phyloP scores from a whole-genome alignment of 2,113 vertebrate genomes.

The Megaceryle maxima region DNA sequence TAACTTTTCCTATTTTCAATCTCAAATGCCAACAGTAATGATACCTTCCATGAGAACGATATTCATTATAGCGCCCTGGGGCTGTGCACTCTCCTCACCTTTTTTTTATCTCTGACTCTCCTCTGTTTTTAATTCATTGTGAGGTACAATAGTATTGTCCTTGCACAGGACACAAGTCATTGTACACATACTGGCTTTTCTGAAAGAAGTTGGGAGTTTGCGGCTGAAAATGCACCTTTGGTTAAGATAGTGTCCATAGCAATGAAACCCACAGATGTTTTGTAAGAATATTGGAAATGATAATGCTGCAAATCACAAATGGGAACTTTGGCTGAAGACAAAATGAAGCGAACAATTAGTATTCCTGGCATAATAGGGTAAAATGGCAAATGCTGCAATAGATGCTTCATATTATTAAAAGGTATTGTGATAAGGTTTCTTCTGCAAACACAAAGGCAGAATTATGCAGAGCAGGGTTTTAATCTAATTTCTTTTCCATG shows the following conservation, averaged over 20 bases:
- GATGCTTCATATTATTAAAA: constrained; percentile 53
- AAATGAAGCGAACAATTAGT: constrained; percentile 14
- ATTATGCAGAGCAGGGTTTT: constrained; percentile 49
- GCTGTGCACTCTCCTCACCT: background rate
- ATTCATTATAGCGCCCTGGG: constrained; percentile 5
- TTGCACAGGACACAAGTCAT: background rate
- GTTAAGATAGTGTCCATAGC: background rate
- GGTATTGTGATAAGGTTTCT: constrained; percentile 33
- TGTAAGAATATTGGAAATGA: background rate
- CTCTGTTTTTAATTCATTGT: background rate
- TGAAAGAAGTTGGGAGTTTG: background rate
- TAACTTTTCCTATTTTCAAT: constrained; percentile 25
- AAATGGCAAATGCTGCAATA: constrained; percentile 19
- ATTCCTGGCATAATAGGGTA: constrained; percentile 32
- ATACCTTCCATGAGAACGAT: background rate
- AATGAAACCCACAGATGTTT: background rate
- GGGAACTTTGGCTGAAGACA: constrained; percentile 31
- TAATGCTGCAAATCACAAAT: background rate
- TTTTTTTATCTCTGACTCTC: constrained; percentile 27
- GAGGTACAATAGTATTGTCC: background rate
- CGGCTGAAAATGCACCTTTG: background rate
- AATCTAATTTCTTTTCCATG: constrained; percentile 67
- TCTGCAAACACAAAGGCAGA: constrained; percentile 53
- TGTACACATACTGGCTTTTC: background rate
- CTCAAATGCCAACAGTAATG: constrained; percentile 48